Evolutionary conservation across 2,113 vertebrate genomes (phyloP), one percentile per base, ranked within the genome.

Genomic region (Leucoraja erinaceus): DNA sequence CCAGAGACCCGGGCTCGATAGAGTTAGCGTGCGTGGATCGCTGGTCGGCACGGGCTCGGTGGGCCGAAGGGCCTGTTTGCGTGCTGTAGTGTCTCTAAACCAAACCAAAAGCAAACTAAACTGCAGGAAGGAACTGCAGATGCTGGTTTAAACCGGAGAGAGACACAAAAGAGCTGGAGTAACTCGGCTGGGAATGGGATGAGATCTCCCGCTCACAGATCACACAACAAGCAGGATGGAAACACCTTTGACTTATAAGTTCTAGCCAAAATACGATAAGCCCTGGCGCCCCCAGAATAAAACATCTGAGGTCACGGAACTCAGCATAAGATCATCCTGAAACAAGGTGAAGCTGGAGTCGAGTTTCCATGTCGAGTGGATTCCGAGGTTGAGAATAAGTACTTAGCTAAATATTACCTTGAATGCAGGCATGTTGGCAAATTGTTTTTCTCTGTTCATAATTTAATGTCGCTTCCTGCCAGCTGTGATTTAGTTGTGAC

Each of bases 361-460:
- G 25, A 9, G 28, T 91, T 91, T 91, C 63, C 38, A 66, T 31
- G 10, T 91, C 72, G 72, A 54, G 66, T 91, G 3, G 33, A 54
- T 91, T 47, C 68, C 20, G 47, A 91, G 70, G 88, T 91, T 47
- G 70, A 68, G 63, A 91, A 91, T 70, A 70, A 47, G 88, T 38
- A 72, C 66, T 91, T 91, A 38, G 66, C 88, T 91, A 91, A 91
- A 91, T 72, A 91, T 91, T 91, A 91, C 66, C 66, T 91, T 91
- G 90, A 91, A 91, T 54, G 90, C 66, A 54, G 90, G 90, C 90
- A 72, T 91, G 90, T 91, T 91, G 90, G 31, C 68, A 91, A 91
- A 72, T 91, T 91, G 90, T 91, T 91, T 25, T 33, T 68, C 68
- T 91, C 68, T 91, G 90, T 72, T 91, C 68, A 91, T 91, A 91